phyloP scores from a whole-genome alignment of 2,113 vertebrate genomes.

The Ginglymostoma cirratum region DNA sequence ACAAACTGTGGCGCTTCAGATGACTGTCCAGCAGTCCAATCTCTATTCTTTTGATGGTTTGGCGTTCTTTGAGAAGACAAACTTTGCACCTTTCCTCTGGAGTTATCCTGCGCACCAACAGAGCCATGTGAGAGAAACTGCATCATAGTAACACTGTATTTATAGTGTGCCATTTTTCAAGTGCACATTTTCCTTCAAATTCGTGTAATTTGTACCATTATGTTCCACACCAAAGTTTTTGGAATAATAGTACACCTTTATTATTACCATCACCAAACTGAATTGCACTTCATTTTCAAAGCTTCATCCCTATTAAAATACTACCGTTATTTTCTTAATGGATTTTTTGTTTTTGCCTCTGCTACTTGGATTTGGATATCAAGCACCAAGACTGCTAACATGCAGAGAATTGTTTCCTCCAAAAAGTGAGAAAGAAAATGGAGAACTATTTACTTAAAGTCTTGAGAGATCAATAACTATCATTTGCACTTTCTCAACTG shows the following conservation, averaged over 20 bases:
- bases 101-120: constrained; percentile 52
- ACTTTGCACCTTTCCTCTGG: constrained; percentile 63
- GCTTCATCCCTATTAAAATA: not conserved
- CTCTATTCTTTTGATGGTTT: constrained; percentile 55
- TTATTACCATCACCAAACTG: not conserved
- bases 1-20: not conserved
- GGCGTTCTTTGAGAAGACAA: constrained; percentile 64
- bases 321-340: not conserved
- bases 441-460: not conserved
- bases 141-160: not conserved
- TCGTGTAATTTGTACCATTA: not conserved
- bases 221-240: not conserved
- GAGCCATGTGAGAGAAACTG: not conserved
- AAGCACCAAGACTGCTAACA: not conserved
- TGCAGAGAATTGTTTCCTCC: not conserved
- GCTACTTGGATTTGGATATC: not conserved
- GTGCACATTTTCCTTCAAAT: not conserved
- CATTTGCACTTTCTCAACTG: not conserved
- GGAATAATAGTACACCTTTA: not conserved
- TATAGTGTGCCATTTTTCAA: not conserved
- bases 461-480: not conserved
- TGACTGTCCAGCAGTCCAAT: constrained; percentile 41
- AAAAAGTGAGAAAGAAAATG: not conserved
- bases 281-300: not conserved
- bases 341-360: not conserved